phyloP scores from a whole-genome alignment of 2,888 invertebrate species.

The Tipula unca region DNA sequence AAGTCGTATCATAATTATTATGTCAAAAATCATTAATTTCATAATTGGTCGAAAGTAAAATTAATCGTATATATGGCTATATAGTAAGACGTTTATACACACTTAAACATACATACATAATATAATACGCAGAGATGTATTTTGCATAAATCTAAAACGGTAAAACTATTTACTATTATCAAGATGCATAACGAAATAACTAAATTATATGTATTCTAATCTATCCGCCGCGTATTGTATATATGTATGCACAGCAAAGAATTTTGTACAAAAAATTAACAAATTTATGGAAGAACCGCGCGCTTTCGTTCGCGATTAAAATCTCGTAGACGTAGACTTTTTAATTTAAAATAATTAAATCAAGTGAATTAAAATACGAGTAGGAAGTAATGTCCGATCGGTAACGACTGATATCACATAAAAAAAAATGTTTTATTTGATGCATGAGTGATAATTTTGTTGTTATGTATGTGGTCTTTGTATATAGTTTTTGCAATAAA shows the following conservation, averaged over 20 bases:
- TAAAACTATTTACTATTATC: too few relatives aligned
- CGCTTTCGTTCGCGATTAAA: neutral
- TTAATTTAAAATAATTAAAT: neutral
- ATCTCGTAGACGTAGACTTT: neutral
- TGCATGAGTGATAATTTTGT: neutral
- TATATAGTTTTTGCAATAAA: constrained; percentile 1
- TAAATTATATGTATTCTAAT: too few relatives aligned
- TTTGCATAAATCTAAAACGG: neutral
- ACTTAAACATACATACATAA: too few relatives aligned
- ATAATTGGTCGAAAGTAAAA: neutral
- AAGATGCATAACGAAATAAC: too few relatives aligned
- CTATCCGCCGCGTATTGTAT: neutral
- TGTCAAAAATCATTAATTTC: neutral
- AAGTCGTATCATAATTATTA: neutral
- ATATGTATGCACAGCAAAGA: neutral
- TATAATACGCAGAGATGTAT: neutral
- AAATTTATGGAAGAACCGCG: neutral
- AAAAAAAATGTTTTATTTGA: neutral
- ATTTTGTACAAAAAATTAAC: neutral
- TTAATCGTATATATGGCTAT: neutral
- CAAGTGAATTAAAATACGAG: neutral
- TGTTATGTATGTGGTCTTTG: neutral
- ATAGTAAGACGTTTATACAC: neutral
- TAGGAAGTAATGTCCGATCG: neutral
- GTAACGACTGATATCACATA: neutral